Base-by-base conservation (phyloP, 1,140 invertebrate species). In the Drosophila pseudoobscura region DNA sequence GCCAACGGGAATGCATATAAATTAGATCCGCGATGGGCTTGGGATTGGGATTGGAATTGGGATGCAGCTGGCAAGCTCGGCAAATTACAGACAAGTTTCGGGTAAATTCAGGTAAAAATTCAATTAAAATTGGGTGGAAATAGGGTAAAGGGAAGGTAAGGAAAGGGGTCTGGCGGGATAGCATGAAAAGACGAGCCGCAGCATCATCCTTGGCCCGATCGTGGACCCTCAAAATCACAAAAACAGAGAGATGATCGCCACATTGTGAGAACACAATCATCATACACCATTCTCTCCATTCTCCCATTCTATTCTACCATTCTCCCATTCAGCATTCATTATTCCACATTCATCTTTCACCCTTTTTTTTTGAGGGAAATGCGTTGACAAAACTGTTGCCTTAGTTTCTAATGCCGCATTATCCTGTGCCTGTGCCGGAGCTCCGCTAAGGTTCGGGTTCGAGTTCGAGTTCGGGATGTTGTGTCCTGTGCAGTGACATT, bases 311-410 rank as follows among this genome's bases (percentile, higher is more conserved):
- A 59, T 22, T 65, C 63, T 64, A 17, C 61, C 61, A 65, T 60
- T 79, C 60, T 39, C 17, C 17, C 46, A 80, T 35, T 57, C 45
- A 68, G 31, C 26, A 78, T 79, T 79, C 76, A 78, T 62, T 46
- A 60, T 58, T 68, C 45, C 54, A 22, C 54, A 17, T 54, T 65
- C 51, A 62, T 60, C 47, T 51, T 59, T 72, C 53, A 73, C 74
- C 61, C 75, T 66, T 61, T 79, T 17, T 17, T 24, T 26, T 26
- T 26, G 47, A 58, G 41, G 51, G 35, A 54, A 35, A 52, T 47
- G 50, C 80, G 83, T 87, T 87, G 82, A 87, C 82, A 87, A 87
- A 88, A 87, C 55, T 82, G 65, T 83, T 72, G 65, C 79, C 60
- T 77, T 74, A 71, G 75, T 31, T 62, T 63, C 60, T 55, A 78